phyloP scores from a whole-genome alignment of 2,113 vertebrate genomes.

The Gyps fulvus region DNA sequence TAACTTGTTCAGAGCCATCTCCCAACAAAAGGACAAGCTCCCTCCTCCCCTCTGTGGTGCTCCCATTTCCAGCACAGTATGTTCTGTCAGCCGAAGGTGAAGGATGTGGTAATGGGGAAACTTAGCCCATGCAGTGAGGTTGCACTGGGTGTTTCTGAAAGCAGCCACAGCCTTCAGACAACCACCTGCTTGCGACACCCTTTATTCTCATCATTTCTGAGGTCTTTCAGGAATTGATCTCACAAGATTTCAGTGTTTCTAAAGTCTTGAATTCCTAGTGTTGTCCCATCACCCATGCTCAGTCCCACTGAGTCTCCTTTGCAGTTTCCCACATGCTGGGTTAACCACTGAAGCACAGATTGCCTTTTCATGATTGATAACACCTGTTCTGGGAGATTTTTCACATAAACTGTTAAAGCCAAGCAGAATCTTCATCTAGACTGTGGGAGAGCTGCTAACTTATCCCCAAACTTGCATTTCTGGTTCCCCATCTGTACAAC shows the following conservation, averaged over 20 bases:
- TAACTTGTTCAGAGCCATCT: background rate
- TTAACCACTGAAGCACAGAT: background rate
- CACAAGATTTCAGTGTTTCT: background rate
- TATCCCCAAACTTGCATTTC: background rate
- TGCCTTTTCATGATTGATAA: background rate
- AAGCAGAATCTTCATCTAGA: background rate
- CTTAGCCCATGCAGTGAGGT: background rate
- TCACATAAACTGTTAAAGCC: background rate
- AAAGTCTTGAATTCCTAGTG: background rate
- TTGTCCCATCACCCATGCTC: background rate
- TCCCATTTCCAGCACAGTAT: background rate
- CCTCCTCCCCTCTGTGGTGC: rapidly evolving
- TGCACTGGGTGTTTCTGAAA: background rate
- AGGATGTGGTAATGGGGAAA: background rate
- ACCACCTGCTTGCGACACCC: background rate
- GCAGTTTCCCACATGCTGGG: background rate
- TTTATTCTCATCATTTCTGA: background rate
- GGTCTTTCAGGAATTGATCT: background rate
- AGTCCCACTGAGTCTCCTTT: background rate
- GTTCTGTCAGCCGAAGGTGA: background rate
- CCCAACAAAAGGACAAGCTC: background rate
- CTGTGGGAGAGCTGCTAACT: background rate
- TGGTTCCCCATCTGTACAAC: background rate
- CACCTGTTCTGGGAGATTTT: background rate
- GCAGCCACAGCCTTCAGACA: background rate